Evolutionary conservation across 2,888 invertebrate genomes (phyloP), one percentile per base, ranked within the genome.

Genomic region (Tenthredo mesomela): DNA sequence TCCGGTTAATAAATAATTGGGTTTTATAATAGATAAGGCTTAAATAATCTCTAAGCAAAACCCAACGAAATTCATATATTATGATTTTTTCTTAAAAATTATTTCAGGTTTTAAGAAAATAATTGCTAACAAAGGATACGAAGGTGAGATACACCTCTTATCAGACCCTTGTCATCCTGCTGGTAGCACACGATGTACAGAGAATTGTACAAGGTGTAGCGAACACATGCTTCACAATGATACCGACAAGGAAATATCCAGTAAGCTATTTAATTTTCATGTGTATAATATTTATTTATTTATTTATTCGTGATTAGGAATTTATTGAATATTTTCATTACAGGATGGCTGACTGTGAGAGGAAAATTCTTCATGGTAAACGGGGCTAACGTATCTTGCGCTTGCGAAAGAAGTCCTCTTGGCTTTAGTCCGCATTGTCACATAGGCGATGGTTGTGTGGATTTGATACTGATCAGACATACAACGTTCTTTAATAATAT

Each of bases 341-440:
- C 86, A 93, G 93, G 92, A 86, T 95, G 95, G 95, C 94, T 95
- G 87, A 95, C 95, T 18, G 94, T 97, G 18, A 94, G 95, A 85
- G 97, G 97, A 0, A 96, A 95, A 92, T 97, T 96, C 92, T 96
- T 96, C 88, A 97, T 97, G 94, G 95, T 97, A 21, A 97, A 96
- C 89, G 96, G 96, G 78, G 96, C 97, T 33, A 96, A 97, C 90
- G 95, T 97, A 75, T 96, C 96, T 65, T 97, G 97, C 91, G 95
- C 96, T 40, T 97, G 97, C 91, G 94, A 95, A 25, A 95, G 96
- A 87, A 96, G 96, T 89, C 97, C 97, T 0, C 95, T 96, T 90
- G 97, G 97, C 73, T 96, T 97, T 88, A 96, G 97, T 71, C 97
- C 97, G 0, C 95, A 95, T 89, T 96, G 96, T 91, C 97, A 97